A percentile compares a stretch with the other conserved stretches of the same genome.
Conservation (phyloP, 2,888 invertebrate genomes). For the Marronus borbonicus region DNA sequence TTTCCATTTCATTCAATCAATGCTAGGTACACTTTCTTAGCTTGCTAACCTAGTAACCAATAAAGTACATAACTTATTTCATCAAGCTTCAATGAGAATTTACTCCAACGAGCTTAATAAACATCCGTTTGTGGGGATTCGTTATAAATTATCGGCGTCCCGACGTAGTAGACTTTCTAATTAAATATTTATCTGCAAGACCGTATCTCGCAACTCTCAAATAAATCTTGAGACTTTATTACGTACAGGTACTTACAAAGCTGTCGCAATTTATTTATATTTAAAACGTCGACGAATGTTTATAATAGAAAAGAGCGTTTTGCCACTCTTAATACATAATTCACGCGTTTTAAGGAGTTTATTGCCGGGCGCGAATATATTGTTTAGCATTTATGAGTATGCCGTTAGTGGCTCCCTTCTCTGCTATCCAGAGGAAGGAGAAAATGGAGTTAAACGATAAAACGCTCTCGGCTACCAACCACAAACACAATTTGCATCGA, state of each 20-base stretch:
- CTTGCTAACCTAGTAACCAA: too few species aligned
- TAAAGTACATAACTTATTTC: neutral
- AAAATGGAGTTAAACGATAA: slow-evolving; percentile 65
- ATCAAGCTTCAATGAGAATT: neutral
- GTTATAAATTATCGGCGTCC: slow-evolving; percentile 11
- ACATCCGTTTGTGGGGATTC: slow-evolving; percentile 1
- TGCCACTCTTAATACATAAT: slow-evolving; percentile 59
- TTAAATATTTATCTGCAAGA: slow-evolving; percentile 33
- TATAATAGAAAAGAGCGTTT: slow-evolving; percentile 55
- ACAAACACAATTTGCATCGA: slow-evolving; percentile 66
- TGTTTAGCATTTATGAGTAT: slow-evolving; percentile 62
- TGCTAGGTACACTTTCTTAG: too few species aligned
- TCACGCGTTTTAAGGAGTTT: slow-evolving; percentile 60
- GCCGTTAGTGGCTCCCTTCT: slow-evolving; percentile 59
- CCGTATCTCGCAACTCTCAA: neutral
- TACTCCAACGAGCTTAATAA: slow-evolving; percentile 2
- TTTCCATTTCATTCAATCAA: too few species aligned
- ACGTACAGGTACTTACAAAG: slow-evolving; percentile 21
- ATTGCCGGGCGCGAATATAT: slow-evolving; percentile 59
- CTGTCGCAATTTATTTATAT: slow-evolving; percentile 44
- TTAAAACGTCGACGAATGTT: slow-evolving; percentile 52
- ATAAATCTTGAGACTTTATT: slow-evolving; percentile 35
- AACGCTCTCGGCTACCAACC: slow-evolving; percentile 61
- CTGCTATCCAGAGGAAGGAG: slow-evolving; percentile 56
- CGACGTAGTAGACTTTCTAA: neutral